Conservation (phyloP, 2,113 vertebrate genomes). For the Drymodes brunneopygia region DNA sequence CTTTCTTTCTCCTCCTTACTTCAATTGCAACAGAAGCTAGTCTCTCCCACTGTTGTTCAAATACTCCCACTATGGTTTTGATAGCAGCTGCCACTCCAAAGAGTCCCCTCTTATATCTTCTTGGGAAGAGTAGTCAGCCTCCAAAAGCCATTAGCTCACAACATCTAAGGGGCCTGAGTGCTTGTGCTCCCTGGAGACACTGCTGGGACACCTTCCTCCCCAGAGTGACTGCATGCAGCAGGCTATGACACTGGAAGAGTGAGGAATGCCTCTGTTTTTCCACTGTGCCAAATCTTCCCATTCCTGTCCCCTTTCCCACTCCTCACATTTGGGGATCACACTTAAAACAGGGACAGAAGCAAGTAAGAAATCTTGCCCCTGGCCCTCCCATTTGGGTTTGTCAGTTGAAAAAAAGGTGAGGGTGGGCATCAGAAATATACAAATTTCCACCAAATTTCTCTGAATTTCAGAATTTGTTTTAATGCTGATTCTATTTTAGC, state of each 20-base stretch:
- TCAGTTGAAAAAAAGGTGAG: not conserved
- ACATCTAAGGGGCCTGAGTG: not conserved
- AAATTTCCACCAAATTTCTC: not conserved
- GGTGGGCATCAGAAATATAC: not conserved
- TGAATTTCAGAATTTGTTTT: not conserved
- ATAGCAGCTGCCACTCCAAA: not conserved
- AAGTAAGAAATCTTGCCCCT: not conserved
- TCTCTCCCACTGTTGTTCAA: not conserved
- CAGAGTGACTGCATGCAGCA: not conserved
- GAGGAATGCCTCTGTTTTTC: not conserved
- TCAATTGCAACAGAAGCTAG: not conserved
- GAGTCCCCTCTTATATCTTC: not conserved
- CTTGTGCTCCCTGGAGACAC: not conserved
- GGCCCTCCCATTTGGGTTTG: not conserved
- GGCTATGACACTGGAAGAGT: not conserved
- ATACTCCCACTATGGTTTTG: not conserved
- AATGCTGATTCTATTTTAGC: not conserved
- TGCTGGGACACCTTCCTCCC: not conserved
- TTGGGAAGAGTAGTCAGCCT: not conserved
- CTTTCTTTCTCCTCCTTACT: not conserved
- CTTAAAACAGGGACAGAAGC: not conserved
- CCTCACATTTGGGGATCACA: not conserved
- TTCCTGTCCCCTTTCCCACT: not conserved
- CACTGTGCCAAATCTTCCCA: not conserved
- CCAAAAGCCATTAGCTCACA: not conserved